Base-by-base conservation (phyloP, 2,797 vertebrate genomes). In the Eupleurogrammus muticus region DNA sequence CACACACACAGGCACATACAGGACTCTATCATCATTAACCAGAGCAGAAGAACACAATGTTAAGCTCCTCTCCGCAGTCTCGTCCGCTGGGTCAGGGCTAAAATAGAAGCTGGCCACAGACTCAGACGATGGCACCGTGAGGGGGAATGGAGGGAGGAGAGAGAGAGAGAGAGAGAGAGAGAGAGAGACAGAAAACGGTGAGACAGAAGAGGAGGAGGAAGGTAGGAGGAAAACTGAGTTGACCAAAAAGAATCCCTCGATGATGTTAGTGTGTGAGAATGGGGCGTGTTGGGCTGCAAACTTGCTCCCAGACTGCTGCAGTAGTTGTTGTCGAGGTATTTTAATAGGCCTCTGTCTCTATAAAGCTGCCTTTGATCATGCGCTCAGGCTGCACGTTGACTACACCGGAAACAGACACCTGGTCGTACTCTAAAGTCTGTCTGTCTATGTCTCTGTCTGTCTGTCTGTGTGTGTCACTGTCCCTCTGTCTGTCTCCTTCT, bases 321-420 rank as follows among this genome's bases (percentile, higher is more conserved):
- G 89, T 87, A 89, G 91, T 89, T 84, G 84, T 79, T 89, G 78
- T 47, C 2, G 80, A 90, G 86, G 93, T 91, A 92, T 93, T 93
- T 94, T 94, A 93, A 94, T 83, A 65, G 82, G 86, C 70, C 75
- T 80, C 70, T 79, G 79, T 88, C 83, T 90, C 91, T 79, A 86
- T 93, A 92, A 92, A 92, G 84, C 80, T 58, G 72, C 80, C 85
- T 93, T 93, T 94, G 91, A 93, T 93, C 89, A 70, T 85, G 70
- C 63, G 58, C 82, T 87, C 66, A 67, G 75, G 87, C 75, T 89
- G 77, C 82, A 87, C 69, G 67, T 70, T 4, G 82, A 82, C 70
- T 69, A 35, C 11, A 24, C 64, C 67, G 74, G 88, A 93, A 89
- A 87, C 87, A 90, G 72, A 91, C 87, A 89, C 88, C 89, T 84